Percentiles rank a stretch among this genome's conserved stretches.
Conservation (phyloP, 2,888 invertebrate genomes). For the Nomada goodeniana region DNA sequence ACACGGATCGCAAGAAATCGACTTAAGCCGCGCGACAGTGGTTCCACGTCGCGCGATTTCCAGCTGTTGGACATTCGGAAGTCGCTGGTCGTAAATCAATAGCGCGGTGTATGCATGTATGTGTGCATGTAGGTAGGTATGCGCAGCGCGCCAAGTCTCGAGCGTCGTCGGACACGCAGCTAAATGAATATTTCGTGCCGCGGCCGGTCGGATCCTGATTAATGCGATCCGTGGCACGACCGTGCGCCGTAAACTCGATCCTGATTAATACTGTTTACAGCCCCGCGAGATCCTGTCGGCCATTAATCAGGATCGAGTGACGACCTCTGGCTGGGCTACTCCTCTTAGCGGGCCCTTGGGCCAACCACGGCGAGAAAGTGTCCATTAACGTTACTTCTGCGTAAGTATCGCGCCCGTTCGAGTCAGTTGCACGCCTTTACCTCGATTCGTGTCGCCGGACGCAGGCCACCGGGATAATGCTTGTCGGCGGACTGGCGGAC, state of each 20-base stretch:
- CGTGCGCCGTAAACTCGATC: constrained; percentile 75
- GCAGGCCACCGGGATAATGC: constrained; percentile 2
- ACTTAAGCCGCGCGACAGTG: constrained; percentile 18
- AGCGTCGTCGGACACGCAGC: constrained; percentile 58
- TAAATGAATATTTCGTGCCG: constrained; percentile 71
- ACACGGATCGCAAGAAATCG: background rate
- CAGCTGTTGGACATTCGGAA: constrained; percentile 65
- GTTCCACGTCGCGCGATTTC: constrained; percentile 22
- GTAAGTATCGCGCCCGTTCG: constrained; percentile 38
- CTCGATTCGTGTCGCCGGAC: constrained; percentile 1
- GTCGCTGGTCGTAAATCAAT: constrained; percentile 70
- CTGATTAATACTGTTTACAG: constrained; percentile 79
- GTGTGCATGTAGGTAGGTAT: no score
- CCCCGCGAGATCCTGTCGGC: constrained; percentile 64
- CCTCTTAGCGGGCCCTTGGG: constrained; percentile 39
- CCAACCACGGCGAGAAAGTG: constrained; percentile 50
- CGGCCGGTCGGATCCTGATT: constrained; percentile 71
- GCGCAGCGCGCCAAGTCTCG: constrained; percentile 20
- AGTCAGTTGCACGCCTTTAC: constrained; percentile 35
- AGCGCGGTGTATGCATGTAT: constrained; percentile 5
- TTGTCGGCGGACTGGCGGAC: background rate
- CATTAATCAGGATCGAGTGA: constrained; percentile 78
- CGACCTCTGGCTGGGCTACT: constrained; percentile 68
- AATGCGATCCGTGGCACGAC: constrained; percentile 71
- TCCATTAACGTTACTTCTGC: constrained; percentile 56